A percentile compares a stretch with the other conserved stretches of the same genome.
These are phyloP conservation scores for Cybosia mesomella DNA, from an alignment of 2,888 invertebrate genomes.

Conservation along the genomic window DNA sequence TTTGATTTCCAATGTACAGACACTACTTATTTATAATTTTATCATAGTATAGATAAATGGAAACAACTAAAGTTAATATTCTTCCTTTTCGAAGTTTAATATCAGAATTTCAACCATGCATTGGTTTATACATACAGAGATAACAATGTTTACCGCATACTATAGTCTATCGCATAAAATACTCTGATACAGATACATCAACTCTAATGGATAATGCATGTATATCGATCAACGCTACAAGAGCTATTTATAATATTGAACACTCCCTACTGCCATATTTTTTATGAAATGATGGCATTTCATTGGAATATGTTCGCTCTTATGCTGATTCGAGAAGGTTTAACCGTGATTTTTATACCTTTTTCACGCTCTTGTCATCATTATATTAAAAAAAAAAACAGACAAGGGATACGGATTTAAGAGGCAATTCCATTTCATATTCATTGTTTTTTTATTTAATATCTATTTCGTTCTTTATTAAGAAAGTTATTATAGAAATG, in stretches of 20 bases:
- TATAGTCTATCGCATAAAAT: slow-evolving; percentile 14
- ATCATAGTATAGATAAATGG: too few species aligned
- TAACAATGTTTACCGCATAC: not conserved
- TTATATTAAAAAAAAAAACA: not conserved
- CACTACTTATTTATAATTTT: too few species aligned
- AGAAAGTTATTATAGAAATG: not conserved
- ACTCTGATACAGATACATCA: slow-evolving; percentile 41
- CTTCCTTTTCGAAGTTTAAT: not conserved
- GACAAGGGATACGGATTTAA: not conserved
- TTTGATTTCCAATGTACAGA: too few species aligned
- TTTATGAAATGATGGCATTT: slow-evolving; percentile 34
- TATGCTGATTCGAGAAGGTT: slow-evolving; percentile 34
- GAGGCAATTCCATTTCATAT: not conserved
- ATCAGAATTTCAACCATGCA: not conserved
- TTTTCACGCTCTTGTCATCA: not conserved
- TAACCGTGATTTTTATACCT: slow-evolving; percentile 25
- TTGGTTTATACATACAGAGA: not conserved
- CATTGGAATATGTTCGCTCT: slow-evolving; percentile 29
- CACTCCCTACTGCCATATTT: slow-evolving; percentile 27
- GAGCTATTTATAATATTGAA: slow-evolving; percentile 31
- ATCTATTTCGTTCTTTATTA: not conserved
- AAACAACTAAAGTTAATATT: too few species aligned
- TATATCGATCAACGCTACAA: slow-evolving; percentile 51
- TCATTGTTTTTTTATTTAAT: not conserved
- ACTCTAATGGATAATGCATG: slow-evolving; percentile 59